phyloP scores from a whole-genome alignment of 2,113 vertebrate genomes.

The Protobothrops mucrosquamatus region DNA sequence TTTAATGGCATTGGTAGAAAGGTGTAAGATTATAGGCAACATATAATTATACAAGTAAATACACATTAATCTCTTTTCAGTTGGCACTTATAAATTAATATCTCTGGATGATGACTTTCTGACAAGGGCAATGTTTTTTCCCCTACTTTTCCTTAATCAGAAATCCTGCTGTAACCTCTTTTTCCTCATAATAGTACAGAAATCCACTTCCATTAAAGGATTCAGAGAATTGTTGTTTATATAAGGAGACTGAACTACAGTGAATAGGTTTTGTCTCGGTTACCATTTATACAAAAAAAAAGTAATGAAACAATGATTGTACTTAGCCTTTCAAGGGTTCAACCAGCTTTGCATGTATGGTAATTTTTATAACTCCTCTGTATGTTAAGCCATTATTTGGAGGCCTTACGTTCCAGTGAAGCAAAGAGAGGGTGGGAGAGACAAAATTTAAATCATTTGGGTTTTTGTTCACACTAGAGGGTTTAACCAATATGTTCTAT shows the following conservation, averaged over 20 bases:
- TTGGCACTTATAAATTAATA: constrained; percentile 62
- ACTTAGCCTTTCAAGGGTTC: background rate
- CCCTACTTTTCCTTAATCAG: background rate
- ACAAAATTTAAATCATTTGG: background rate
- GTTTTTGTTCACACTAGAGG: background rate
- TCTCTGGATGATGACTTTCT: constrained; percentile 33
- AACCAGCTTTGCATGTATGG: background rate
- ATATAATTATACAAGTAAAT: constrained; percentile 60
- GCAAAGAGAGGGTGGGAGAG: background rate
- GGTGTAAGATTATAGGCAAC: constrained; percentile 55
- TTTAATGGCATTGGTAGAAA: constrained; percentile 38
- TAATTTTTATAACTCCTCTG: background rate
- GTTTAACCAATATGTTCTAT: background rate
- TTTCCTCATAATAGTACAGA: background rate
- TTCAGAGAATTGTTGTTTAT: background rate
- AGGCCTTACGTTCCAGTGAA: background rate
- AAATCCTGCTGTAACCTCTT: constrained; percentile 16
- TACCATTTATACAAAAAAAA: background rate
- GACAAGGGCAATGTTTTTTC: constrained; percentile 3
- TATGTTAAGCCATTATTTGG: background rate
- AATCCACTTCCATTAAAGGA: background rate
- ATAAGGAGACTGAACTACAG: background rate
- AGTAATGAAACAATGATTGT: background rate
- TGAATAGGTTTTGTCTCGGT: background rate
- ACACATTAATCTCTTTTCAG: constrained; percentile 53